Base-by-base conservation (phyloP, 1,140 invertebrate genomes). In the Ceratosolen fusciceps region DNA sequence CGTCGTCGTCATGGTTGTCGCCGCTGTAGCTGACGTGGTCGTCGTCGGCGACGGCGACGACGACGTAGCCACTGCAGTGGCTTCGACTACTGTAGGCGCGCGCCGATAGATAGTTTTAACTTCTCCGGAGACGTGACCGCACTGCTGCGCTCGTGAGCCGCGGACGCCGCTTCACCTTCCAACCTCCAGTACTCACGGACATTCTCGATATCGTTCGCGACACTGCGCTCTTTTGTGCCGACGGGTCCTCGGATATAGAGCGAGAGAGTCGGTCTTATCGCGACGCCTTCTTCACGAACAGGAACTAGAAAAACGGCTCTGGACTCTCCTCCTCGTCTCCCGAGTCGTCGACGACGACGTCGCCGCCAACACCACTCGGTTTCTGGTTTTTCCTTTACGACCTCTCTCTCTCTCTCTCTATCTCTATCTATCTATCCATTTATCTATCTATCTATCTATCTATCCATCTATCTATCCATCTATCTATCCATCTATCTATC, bases 121-220 rank as follows among this genome's bases (percentile, higher is more conserved):
- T 73, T 21, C 52, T 65, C 77, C 56, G 56, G 77, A 72, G 56
- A 19, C 26, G 31, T 34, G 77, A 62, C 68, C 77, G 70, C 76
- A 77, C 67, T 31, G 49, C 68, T 68, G 70, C 76, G 71, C 67
- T 31, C 76, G 67, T 4, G 14, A 37, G 62, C 67, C 52, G 67
- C 49, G 5, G 39, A 19, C n/a, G 4, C n/a, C 67, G 39, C 3
- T 47, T 29, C 0, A 39, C 67, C 3, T 37, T 19, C 34, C 19
- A 10, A 14, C 65, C 0, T 60, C 29, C 12, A 21, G 16, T 62
- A 72, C 26, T 31, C 24, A n/a, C 49, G 16, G 29, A 7, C 12
- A 31, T 68, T 43, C 21, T 67, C n/a, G 65, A 43, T 8, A 5
- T 37, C 31, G 58, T 65, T 21, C 14, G 37, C 34, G 62, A 34